Percentiles rank a stretch among this genome's conserved stretches.
These are phyloP conservation scores for Ypsolopha sequella DNA, from an alignment of 2,888 invertebrate genomes.

Conservation along the genomic window DNA sequence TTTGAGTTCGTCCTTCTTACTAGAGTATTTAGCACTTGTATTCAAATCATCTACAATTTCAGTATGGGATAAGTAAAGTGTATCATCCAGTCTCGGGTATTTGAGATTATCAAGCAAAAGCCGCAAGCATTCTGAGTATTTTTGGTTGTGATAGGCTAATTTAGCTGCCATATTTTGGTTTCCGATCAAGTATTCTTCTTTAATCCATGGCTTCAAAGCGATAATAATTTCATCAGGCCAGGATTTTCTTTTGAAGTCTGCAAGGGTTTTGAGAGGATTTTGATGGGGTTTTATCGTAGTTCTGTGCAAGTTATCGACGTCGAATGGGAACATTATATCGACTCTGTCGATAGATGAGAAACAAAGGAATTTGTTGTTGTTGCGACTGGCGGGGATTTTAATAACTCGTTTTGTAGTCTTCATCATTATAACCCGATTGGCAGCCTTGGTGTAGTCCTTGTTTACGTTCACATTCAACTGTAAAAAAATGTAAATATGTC, in stretches of 20 bases:
- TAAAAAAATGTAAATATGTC: conserved; percentile 32
- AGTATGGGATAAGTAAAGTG: conserved; percentile 38
- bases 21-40: conserved; percentile 13
- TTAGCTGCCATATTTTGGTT: conserved; percentile 56
- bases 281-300: conserved; percentile 33
- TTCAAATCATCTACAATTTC: conserved; percentile 11
- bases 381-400: conserved; percentile 69
- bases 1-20: conserved; percentile 36
- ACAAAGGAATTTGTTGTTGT: conserved; percentile 46
- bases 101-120: conserved; percentile 40
- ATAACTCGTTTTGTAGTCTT: conserved; percentile 81
- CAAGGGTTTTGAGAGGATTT: conserved; percentile 38
- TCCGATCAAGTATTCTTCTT: conserved; percentile 27
- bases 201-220: conserved; percentile 45
- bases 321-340: conserved; percentile 54
- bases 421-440: conserved; percentile 74
- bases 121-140: conserved; percentile 41
- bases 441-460: conserved; percentile 64
- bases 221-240: conserved; percentile 53
- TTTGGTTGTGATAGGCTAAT: conserved; percentile 42
- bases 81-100: conserved; percentile 19
- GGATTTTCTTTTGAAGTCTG: conserved; percentile 44
- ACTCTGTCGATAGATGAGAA: conserved; percentile 51
- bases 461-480: conserved; percentile 48
- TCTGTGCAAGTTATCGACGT: conserved; percentile 34